Base-by-base conservation (phyloP, 2,888 invertebrate species). In the Tetragnatha montana region DNA sequence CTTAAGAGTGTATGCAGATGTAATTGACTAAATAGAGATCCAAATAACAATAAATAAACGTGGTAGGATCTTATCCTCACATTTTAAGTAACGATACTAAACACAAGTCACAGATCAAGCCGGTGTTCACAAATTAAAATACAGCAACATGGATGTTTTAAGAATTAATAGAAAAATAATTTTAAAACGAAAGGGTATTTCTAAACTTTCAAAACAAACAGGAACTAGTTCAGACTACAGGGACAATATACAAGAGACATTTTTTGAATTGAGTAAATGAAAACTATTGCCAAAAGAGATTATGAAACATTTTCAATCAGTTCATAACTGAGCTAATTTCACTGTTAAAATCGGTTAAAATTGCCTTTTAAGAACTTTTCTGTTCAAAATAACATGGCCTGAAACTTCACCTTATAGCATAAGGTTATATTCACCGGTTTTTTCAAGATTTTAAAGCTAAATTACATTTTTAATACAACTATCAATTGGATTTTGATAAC, bases 241-340 rank as follows among this genome's bases (percentile, higher is more conserved):
- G 19, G 60, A 74, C 74, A 82, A 82, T 68, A 70, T 73, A 74
- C n/a, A 75, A 74, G 76, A 49, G 68, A 69, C 84, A 84, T 84
- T 84, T 35, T 35, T 84, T 76, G 84, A 84, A 84, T 84, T 76
- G 50, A 49, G 84, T 47, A 84, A 70, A 84, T 68, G 69, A 47
- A 69, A 50, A 69, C 19, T 49, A 84, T 84, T 84, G 84, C 84
- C 76, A 84, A 8, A 35, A 35, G 2, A 35, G 35, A 35, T 35
- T 35, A 35, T 35, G 35, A 35, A 35, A 35, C 35, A 35, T 35
- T 35, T 35, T 35, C 35, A 35, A 35, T 35, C 35, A 35, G 35
- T 35, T 35, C 35, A 35, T 35, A 35, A 35, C 35, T 35, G 4
- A 35, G 35, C 35, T 35, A 35, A 35, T 35, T 35, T 35, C 35